Conservation (phyloP, 1,140 invertebrate species). For the Brachionus calyciflorus region DNA sequence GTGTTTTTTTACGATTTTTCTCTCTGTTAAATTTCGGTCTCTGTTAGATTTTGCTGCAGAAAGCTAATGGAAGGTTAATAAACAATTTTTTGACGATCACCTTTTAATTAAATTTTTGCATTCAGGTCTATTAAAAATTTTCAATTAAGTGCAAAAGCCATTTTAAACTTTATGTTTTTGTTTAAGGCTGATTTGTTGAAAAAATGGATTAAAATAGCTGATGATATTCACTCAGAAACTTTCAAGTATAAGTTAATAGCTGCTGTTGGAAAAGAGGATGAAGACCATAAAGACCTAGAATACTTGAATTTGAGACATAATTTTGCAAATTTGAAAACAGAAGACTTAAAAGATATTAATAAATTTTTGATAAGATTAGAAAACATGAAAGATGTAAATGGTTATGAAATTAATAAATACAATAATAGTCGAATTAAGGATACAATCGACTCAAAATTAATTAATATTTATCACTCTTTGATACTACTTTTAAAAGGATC, state of each 20-base stretch:
- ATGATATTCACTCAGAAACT: conserved; percentile 1
- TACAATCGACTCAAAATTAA: not conserved
- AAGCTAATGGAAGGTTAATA: too few species aligned
- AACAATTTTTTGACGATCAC: too few species aligned
- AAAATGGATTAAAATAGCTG: not conserved
- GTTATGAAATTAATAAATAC: not conserved
- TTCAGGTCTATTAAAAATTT: too few species aligned
- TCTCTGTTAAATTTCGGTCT: too few species aligned
- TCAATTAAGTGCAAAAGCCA: too few species aligned
- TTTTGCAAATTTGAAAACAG: not conserved
- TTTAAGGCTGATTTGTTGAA: not conserved
- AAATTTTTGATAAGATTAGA: not conserved
- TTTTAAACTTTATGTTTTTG: too few species aligned
- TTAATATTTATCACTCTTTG: conserved; percentile 1
- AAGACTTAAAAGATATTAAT: not conserved
- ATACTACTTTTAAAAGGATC: conserved; percentile 12
- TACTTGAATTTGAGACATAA: not conserved
- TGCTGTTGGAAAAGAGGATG: not conserved
- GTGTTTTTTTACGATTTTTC: too few species aligned
- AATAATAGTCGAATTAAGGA: not conserved
- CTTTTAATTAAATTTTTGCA: too few species aligned
- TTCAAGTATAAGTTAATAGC: conserved; percentile 17
- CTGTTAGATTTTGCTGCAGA: too few species aligned
- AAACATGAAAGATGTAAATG: not conserved
- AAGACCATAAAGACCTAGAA: not conserved